Evolutionary conservation across 2,888 invertebrate species (phyloP), one percentile per base, ranked within the genome.

Genomic region (Sisyra terminalis): DNA sequence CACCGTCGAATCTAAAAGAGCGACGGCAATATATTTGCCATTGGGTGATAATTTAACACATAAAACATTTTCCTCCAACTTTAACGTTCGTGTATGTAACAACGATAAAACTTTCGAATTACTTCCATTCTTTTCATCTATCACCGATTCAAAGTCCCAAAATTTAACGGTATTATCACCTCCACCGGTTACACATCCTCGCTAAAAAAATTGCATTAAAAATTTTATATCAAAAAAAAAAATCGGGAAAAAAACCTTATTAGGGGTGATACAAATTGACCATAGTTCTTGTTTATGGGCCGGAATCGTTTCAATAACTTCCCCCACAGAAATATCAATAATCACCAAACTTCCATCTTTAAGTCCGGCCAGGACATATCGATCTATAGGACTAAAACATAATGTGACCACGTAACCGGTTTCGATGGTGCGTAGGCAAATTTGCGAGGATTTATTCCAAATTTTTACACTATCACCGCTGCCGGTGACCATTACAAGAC

Each of bases 1-100:
- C 0, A 96, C 88, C 0, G 94, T 97, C 6, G 81, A 83, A 63
- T 98, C 96, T 36, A 97, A 66, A 4, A 97, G 65, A 0, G 92
- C 84, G 4, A 86, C 88, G 0, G 93, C 92, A 15, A 98, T 63
- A 53, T 89, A 85, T 63, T 82, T 83, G 53, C 76, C 78, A 60
- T 94, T 85, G 0, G 87, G 83, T 50, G 87, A 86, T 39, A 87
- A 74, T 58, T 74, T 77, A 0, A 90, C 79, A 47, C 84, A 83
- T 2, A 92, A 63, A 9, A 94, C 86, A 36, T 77, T 75, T 54
- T 97, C 94, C 49, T 93, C 86, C 46, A 96, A 61, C 58, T 89
- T 81, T 14, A 97, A 61, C 0, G 88, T 88, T 49, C 82, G 74
- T 24, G 75, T 76, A 54, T 92, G 89, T 2, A 86, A 60, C 14